Evolutionary conservation across 2,113 vertebrate genomes (phyloP).

Genomic region (Periophthalmus modestus): DNA sequence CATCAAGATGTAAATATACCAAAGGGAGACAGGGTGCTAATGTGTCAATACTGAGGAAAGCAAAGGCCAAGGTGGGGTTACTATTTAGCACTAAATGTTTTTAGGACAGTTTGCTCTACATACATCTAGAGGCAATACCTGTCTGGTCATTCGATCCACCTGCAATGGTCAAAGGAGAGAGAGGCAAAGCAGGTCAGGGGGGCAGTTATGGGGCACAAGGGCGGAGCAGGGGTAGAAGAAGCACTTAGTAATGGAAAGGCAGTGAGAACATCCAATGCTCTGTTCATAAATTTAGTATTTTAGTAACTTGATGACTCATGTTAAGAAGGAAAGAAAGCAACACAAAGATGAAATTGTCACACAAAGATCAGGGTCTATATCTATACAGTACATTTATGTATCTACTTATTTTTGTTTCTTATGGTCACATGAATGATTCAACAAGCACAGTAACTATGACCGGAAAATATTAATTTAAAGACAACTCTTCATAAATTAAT

Average conservation of each 20-base stretch:
- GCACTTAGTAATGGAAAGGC: constrained; percentile 45
- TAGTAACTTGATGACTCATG: constrained; percentile 3
- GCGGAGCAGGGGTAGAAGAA: constrained; percentile 40
- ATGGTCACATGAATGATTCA: not conserved
- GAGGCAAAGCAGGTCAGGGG: constrained; percentile 50
- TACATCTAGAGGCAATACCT: constrained; percentile 73
- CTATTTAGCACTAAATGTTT: constrained; percentile 52
- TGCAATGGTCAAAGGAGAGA: constrained; percentile 64
- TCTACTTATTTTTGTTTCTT: not conserved
- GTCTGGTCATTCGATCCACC: constrained; percentile 68
- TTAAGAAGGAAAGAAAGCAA: not conserved
- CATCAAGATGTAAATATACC: not conserved
- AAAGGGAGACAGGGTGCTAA: not conserved
- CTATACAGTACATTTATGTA: no score
- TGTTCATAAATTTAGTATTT: constrained; percentile 17
- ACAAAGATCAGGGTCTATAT: no score
- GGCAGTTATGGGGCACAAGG: constrained; percentile 46
- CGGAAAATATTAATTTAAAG: not conserved
- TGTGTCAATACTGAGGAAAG: not conserved
- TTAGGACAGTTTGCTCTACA: constrained; percentile 39
- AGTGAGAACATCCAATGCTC: constrained; percentile 9
- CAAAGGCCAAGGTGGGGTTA: constrained; percentile 31
- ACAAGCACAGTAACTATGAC: not conserved
- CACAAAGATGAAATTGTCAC: not conserved
- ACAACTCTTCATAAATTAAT: not conserved